phyloP scores from a whole-genome alignment of 2,888 invertebrate genomes.

The Apodemia duryi region DNA sequence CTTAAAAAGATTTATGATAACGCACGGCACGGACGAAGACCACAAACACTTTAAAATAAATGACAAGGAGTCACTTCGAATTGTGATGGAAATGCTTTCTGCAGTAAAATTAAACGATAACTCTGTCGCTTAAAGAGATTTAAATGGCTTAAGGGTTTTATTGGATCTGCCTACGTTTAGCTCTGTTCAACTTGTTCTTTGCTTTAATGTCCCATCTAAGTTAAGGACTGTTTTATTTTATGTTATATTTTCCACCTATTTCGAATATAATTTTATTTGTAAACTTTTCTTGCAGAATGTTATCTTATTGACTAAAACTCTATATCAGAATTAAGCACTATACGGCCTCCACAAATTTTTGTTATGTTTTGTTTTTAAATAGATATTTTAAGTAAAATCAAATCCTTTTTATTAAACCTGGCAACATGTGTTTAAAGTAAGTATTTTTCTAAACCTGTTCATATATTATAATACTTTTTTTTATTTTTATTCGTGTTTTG shows the following conservation, averaged over 20 bases:
- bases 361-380: no score
- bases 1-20: constrained; percentile 80
- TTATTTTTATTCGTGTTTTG: no score
- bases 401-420: no score
- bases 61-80: constrained; percentile 77
- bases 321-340: no score
- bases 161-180: constrained; percentile 59
- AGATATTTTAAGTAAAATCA: no score
- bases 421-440: no score
- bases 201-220: constrained; percentile 8
- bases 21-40: constrained; percentile 66
- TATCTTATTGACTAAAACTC: no score
- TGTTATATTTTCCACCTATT: constrained; percentile 8
- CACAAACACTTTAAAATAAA: constrained; percentile 77
- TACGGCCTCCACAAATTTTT: no score
- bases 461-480: no score
- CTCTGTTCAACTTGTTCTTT: constrained; percentile 37
- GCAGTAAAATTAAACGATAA: constrained; percentile 80
- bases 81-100: constrained; percentile 79
- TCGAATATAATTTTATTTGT: constrained; percentile 18
- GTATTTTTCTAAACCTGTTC: no score
- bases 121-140: constrained; percentile 74
- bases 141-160: constrained; percentile 72
- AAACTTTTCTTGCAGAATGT: constrained; percentile 6
- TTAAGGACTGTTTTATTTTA: constrained; percentile 17